Conservation (phyloP, 2,797 vertebrate species). For the Tiaroga cobitis region DNA sequence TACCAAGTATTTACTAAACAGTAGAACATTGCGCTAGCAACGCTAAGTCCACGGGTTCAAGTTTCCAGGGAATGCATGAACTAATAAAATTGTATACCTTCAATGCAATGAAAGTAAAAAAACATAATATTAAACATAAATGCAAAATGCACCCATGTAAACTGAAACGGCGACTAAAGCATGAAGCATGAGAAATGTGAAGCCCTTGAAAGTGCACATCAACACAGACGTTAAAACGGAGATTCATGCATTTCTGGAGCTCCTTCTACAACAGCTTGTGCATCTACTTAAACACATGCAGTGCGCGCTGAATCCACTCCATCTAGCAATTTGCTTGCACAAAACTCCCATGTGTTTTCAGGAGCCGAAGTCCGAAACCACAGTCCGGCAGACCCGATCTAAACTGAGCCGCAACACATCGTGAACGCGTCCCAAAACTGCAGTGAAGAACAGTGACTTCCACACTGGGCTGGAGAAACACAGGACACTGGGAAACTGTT, state of each 20-base stretch:
- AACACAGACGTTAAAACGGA: neutral
- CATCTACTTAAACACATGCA: neutral
- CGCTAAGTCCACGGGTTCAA: neutral
- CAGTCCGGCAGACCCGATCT: conserved; percentile 60
- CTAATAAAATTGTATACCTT: neutral
- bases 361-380: conserved; percentile 27
- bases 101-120: neutral
- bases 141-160: neutral
- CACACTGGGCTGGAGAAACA: conserved; percentile 63
- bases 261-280: neutral
- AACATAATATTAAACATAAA: neutral
- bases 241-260: neutral
- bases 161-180: neutral
- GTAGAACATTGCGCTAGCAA: neutral
- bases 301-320: neutral
- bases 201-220: neutral
- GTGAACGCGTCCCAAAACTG: conserved; percentile 68
- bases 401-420: conserved; percentile 69
- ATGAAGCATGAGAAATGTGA: neutral
- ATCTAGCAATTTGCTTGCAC: neutral
- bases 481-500: neutral
- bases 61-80: neutral
- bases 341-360: neutral
- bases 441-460: conserved; percentile 71
- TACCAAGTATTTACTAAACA: neutral